Conservation (phyloP, 2,888 invertebrate genomes). For the Drosophila diplacantha region DNA sequence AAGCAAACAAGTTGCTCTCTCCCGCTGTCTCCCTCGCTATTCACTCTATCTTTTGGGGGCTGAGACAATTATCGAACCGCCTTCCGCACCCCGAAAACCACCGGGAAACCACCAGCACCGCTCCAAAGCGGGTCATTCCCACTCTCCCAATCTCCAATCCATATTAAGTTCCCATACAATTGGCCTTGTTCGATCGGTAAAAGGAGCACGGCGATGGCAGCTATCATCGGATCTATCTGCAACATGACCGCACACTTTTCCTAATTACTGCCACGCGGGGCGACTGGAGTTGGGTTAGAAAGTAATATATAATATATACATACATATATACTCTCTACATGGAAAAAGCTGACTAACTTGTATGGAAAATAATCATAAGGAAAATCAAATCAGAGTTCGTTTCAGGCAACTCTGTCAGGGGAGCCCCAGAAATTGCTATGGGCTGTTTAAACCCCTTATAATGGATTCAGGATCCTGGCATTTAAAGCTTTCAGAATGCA, state of each 20-base stretch:
- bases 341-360: not conserved
- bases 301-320: not conserved
- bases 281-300: slow-evolving; percentile 1
- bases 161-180: not conserved
- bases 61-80: slow-evolving; percentile 15
- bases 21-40: slow-evolving; percentile 2
- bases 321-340: not conserved
- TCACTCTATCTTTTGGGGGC: slow-evolving; percentile 2
- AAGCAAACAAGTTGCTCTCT: slow-evolving; percentile 6
- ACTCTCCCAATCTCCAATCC: slow-evolving; percentile 26
- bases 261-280: slow-evolving; percentile 4
- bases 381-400: not conserved
- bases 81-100: not conserved
- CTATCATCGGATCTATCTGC: slow-evolving; percentile 16
- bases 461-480: not conserved
- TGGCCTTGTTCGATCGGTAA: slow-evolving; percentile 27
- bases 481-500: not conserved
- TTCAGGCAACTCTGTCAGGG: not conserved
- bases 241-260: slow-evolving; percentile 17
- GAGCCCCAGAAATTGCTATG: too few species aligned
- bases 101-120: not conserved
- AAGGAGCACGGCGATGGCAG: slow-evolving; percentile 17
- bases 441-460: not conserved
- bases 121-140: slow-evolving; percentile 21
- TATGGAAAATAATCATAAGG: not conserved